Conservation (phyloP, 2,888 invertebrate species). For the Mantis religiosa region DNA sequence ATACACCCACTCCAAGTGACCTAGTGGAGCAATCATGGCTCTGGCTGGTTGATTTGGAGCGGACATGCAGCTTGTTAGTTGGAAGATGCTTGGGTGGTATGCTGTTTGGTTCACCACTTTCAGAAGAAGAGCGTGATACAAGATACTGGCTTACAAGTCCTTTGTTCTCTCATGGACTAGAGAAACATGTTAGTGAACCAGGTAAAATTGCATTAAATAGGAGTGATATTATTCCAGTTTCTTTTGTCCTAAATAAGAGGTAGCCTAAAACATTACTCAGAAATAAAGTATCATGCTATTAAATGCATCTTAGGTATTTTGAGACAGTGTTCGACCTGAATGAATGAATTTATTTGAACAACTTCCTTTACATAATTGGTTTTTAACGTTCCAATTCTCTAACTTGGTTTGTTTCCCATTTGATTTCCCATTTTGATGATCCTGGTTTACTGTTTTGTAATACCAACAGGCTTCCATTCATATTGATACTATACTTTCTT, state of each 20-base stretch:
- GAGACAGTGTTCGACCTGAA: too few species aligned
- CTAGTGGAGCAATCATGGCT: conserved; percentile 49
- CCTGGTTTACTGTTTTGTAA: too few species aligned
- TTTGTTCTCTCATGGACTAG: conserved; percentile 44
- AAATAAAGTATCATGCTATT: neutral
- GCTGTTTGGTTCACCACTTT: conserved; percentile 49
- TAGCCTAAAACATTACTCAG: neutral
- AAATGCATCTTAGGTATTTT: too few species aligned
- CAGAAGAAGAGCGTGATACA: conserved; percentile 45
- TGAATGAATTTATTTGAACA: too few species aligned
- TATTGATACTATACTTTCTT: too few species aligned
- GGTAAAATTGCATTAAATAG: neutral
- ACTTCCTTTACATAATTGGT: too few species aligned
- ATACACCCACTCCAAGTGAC: conserved; percentile 50
- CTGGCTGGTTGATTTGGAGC: conserved; percentile 58
- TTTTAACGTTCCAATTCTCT: too few species aligned
- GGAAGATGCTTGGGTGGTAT: conserved; percentile 56
- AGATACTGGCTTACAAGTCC: conserved; percentile 47
- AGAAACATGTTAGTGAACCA: conserved; percentile 28
- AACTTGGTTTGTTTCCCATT: too few species aligned
- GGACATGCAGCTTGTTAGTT: conserved; percentile 55
- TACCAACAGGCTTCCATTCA: too few species aligned
- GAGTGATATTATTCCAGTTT: neutral
- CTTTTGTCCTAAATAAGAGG: neutral
- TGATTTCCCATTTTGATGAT: too few species aligned